phyloP scores from a whole-genome alignment of 2,113 vertebrate genomes.

The Cyanoderma ruficeps region DNA sequence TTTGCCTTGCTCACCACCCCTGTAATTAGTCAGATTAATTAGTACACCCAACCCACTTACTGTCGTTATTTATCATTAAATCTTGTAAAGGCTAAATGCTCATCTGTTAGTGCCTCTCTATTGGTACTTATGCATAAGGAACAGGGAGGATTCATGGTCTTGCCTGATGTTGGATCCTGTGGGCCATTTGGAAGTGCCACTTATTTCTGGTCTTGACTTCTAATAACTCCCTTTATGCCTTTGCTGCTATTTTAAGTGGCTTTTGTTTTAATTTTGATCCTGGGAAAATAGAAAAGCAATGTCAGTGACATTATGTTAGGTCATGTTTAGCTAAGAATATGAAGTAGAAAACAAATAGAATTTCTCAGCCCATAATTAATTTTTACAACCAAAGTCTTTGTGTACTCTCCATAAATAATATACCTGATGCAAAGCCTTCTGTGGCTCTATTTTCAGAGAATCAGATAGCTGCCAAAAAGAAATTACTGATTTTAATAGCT shows the following conservation, averaged over 20 bases:
- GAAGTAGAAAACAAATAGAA: background rate
- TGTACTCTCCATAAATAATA: background rate
- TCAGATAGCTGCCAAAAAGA: conserved; percentile 41
- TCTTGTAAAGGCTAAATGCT: background rate
- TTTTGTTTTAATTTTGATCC: background rate
- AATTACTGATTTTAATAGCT: conserved; percentile 50
- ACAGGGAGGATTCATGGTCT: background rate
- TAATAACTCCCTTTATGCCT: background rate
- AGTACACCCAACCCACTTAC: background rate
- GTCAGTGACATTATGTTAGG: background rate
- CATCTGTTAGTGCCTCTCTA: background rate
- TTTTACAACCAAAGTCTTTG: background rate
- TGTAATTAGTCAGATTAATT: background rate
- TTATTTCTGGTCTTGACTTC: background rate
- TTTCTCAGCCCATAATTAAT: background rate
- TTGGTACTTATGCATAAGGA: background rate
- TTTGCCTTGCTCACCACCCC: background rate
- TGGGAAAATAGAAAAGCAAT: background rate
- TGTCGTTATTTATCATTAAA: background rate
- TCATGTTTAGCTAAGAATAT: background rate
- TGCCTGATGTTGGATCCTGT: background rate
- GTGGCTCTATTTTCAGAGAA: background rate
- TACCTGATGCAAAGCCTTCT: conserved; percentile 18
- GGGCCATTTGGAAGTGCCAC: background rate
- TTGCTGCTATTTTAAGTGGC: background rate